Evolutionary conservation across 92 coral and sea anemone species (phyloP), one percentile per base, ranked within the genome.

Genomic region (Palythoa grandis): DNA sequence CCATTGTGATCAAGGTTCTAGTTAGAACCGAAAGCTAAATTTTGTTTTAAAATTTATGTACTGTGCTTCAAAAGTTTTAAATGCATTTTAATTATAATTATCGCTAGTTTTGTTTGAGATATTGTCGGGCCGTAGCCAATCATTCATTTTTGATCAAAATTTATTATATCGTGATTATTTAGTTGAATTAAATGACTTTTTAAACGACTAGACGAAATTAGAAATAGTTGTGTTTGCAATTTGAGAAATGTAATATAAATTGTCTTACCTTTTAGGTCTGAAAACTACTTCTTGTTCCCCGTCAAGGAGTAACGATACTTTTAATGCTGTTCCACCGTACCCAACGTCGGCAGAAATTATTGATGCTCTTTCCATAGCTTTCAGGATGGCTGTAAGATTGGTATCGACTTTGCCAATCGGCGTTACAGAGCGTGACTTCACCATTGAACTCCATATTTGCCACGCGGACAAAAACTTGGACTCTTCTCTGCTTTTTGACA

Each of bases 241-340:
- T 58, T 58, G 12, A 58, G 5, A 57, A 58, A 14, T 14, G 19
- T 58, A 4, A 11, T 1, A 1, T 19, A 58, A 58, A 58, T 14
- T 25, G 9, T 69, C 10, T 25, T 67, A 96, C 99, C 99, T 93
- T 92, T 82, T 94, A 3, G 99, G 99, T 82, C 95, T 95, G 52
- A 96, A 96, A 39, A 96, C 94, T 7, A 93, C 96, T 78, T 83
- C 95, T 87, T 96, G 99, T 38, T 93, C 92, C 86, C 98, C 99
- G 29, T 93, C 96, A 47, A 96, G 89, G 24, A 93, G 58, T 75
- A 96, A 74, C n/a, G 95, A 88, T 14, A 96, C 97, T 78, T 96
- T 96, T 35, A 96, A 85, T 80, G 95, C 98, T 5, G 98, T 95
- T 4, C 99, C 99, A 38, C 86, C 91, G 66, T 82, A 90, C 5